phyloP scores from a whole-genome alignment of 2,888 invertebrate genomes.

The Bursaphelenchus okinawaensis region DNA sequence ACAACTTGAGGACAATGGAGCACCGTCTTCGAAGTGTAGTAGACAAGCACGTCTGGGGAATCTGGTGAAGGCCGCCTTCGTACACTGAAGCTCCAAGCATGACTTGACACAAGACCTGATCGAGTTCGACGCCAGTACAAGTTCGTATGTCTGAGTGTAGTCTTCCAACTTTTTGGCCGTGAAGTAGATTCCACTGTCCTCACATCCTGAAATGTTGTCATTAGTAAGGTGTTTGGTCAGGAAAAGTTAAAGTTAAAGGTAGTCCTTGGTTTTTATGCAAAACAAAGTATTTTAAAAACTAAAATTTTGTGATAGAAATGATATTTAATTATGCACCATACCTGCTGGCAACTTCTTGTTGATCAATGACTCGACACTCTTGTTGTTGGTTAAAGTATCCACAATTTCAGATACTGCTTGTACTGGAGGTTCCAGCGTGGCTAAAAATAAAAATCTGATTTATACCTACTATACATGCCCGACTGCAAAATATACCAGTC shows the following conservation, averaged over 20 bases:
- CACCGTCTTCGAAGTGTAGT: slow-evolving; percentile 30
- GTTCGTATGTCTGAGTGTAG: slow-evolving; percentile 43
- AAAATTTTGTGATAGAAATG: no score
- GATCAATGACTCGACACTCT: slow-evolving; percentile 20
- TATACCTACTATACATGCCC: no score
- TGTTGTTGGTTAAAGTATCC: slow-evolving; percentile 18
- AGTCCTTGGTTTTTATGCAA: neutral
- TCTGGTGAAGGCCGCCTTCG: slow-evolving; percentile 48
- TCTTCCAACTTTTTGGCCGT: slow-evolving; percentile 39
- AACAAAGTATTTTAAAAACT: no score
- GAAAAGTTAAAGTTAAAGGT: slow-evolving; percentile 15
- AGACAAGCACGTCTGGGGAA: slow-evolving; percentile 56
- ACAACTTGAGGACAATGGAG: slow-evolving; percentile 11
- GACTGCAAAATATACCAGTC: neutral
- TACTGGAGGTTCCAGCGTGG: slow-evolving; percentile 50
- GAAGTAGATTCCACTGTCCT: slow-evolving; percentile 37
- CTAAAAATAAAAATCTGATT: slow-evolving; percentile 9
- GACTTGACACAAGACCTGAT: slow-evolving; percentile 49
- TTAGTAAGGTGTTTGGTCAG: slow-evolving; percentile 1
- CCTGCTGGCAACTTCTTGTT: neutral
- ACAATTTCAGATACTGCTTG: slow-evolving; percentile 39
- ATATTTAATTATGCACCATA: neutral
- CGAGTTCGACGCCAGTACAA: slow-evolving; percentile 45
- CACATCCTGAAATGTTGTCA: slow-evolving; percentile 28
- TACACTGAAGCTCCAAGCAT: slow-evolving; percentile 47